Evolutionary conservation across 92 coral and sea anemone genomes (phyloP).

Genomic region (Pocillopora grandis): DNA sequence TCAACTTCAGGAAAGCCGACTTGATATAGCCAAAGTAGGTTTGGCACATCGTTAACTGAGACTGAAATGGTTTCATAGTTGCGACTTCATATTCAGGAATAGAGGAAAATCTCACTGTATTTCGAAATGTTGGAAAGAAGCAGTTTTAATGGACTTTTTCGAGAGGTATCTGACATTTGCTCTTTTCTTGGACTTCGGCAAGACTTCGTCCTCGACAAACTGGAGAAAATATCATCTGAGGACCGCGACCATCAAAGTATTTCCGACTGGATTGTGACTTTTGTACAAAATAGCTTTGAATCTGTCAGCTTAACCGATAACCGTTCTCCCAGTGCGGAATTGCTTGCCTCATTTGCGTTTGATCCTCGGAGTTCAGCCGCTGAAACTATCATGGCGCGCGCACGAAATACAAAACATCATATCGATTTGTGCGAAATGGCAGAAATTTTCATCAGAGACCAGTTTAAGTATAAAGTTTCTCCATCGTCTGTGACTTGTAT

Average conservation of each 20-base stretch:
- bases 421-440: slow-evolving; percentile 50
- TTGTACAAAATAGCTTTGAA: slow-evolving; percentile 28
- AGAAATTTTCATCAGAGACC: slow-evolving; percentile 49
- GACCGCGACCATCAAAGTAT: slow-evolving; percentile 29
- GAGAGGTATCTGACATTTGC: slow-evolving; percentile 3
- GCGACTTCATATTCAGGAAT: background rate
- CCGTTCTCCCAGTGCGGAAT: background rate
- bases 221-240: slow-evolving; percentile 31
- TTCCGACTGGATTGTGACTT: slow-evolving; percentile 44
- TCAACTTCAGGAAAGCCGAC: too few species aligned
- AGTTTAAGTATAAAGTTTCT: slow-evolving; percentile 53
- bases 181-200: slow-evolving; percentile 41
- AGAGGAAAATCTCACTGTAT: background rate
- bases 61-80: background rate
- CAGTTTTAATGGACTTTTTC: background rate
- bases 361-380: slow-evolving; percentile 22
- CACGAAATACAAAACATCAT: slow-evolving; percentile 22
- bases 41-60: background rate
- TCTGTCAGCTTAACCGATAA: background rate
- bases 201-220: slow-evolving; percentile 41
- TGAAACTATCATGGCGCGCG: slow-evolving; percentile 33
- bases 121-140: slow-evolving; percentile 1
- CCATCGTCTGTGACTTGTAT: slow-evolving; percentile 12
- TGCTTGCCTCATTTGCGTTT: slow-evolving; percentile 55
- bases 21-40: background rate